phyloP scores from a whole-genome alignment of 2,888 invertebrate genomes.

The Embidobia sp. region DNA sequence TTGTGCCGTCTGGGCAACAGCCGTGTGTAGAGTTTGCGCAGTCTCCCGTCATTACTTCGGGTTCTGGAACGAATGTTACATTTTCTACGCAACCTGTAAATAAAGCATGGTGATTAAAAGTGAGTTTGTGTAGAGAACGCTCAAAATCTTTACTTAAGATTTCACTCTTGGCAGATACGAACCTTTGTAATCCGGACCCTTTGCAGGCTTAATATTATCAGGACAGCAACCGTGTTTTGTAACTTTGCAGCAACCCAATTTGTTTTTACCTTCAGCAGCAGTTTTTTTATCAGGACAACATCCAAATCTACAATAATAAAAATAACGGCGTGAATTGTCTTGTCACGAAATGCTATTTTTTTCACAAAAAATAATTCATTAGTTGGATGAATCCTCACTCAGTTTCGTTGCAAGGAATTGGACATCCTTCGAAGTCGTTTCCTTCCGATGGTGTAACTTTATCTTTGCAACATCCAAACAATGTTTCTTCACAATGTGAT shows the following conservation, averaged over 20 bases:
- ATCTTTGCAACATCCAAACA: conserved; percentile 95
- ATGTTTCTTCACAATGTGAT: conserved; percentile 87
- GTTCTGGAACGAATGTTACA: conserved; percentile 65
- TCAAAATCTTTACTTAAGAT: too few relatives aligned
- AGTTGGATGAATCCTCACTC: too few relatives aligned
- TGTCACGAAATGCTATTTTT: too few relatives aligned
- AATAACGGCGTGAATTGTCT: too few relatives aligned
- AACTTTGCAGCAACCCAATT: conserved; percentile 80
- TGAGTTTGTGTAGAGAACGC: too few relatives aligned
- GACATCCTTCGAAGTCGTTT: conserved; percentile 92
- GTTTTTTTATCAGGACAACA: conserved; percentile 83
- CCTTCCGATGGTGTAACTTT: conserved; percentile 89
- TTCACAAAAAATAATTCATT: too few relatives aligned
- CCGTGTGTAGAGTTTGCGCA: conserved; percentile 85
- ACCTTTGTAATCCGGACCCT: conserved; percentile 84
- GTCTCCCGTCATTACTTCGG: conserved; percentile 74
- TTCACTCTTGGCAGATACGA: too few relatives aligned
- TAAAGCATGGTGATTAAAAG: too few relatives aligned
- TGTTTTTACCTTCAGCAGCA: conserved; percentile 77
- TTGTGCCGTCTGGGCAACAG: conserved; percentile 88
- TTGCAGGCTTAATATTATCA: conserved; percentile 86
- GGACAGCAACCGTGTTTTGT: conserved; percentile 87
- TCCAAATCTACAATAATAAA: conserved; percentile 79
- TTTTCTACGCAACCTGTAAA: conserved; percentile 73
- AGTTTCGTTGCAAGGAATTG: conserved; percentile 84